A percentile compares a stretch with the other conserved stretches of the same genome.
Evolutionary conservation across 2,797 vertebrate genomes (phyloP).

Genomic region (Pipistrellus nathusii): DNA sequence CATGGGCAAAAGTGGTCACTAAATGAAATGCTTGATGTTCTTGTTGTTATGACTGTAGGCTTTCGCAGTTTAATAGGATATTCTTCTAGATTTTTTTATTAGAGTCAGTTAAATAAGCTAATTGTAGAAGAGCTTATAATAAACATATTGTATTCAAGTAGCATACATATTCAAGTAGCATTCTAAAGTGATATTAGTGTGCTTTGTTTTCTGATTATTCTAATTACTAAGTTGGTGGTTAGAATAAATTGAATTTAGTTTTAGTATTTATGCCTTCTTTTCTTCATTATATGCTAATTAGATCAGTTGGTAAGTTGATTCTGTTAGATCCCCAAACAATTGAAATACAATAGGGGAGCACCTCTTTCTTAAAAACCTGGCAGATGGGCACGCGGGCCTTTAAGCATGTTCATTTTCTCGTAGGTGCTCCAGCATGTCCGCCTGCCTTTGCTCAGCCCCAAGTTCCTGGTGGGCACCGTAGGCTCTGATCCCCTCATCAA

Average conservation of each 20-base stretch:
- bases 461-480: conserved; percentile 98
- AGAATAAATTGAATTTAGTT: conserved; percentile 35
- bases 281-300: background rate
- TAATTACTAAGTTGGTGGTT: conserved; percentile 28
- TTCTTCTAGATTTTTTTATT: conserved; percentile 51
- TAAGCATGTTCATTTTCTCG: conserved; percentile 50
- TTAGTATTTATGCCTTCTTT: conserved; percentile 12
- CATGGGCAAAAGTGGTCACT: background rate
- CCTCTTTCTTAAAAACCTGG: background rate
- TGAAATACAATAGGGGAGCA: background rate
- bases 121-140: background rate
- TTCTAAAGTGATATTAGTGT: conserved; percentile 36
- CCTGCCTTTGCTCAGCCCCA: conserved; percentile 96
- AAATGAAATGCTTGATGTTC: background rate
- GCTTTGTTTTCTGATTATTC: conserved; percentile 54
- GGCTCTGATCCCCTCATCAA: conserved; percentile 99
- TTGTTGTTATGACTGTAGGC: background rate
- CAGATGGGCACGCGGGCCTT: background rate
- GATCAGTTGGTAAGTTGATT: background rate
- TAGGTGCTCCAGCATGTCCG: conserved; percentile 98
- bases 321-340: background rate
- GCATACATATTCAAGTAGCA: background rate
- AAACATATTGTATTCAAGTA: conserved; percentile 27
- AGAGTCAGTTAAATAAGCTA: background rate
- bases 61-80: conserved; percentile 32